Evolutionary conservation across 2,113 vertebrate species (phyloP), one percentile per base, ranked within the genome.

Genomic region (Mystacornis crossleyi): DNA sequence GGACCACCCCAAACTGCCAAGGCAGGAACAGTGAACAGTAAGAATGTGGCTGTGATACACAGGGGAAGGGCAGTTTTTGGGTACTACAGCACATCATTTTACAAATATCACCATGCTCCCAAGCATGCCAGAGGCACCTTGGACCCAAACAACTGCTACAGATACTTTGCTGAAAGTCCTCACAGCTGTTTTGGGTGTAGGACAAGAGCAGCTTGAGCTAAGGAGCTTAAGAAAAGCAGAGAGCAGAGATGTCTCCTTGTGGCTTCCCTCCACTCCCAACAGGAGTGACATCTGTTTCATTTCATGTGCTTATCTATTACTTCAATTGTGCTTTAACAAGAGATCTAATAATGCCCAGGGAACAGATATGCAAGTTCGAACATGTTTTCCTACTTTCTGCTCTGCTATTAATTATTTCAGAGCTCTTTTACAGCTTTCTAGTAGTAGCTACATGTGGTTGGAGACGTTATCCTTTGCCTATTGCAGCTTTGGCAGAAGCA

Each of bases 241-340:
- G 24, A 70, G 26, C 12, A 77, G 64, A 60, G 33, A 36, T 18
- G 17, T 29, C 43, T 86, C 5, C 24, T 45, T 42, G 45, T 31
- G 80, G 50, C 45, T 80, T 66, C 73, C 85, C 72, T 75, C 70
- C 29, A 73, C 55, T 83, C 66, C 53, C 55, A 73, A 61, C 14
- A 81, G 51, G 33, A 89, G 14, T 36, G 45, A 93, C 60, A 70
- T 67, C 42, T 86, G 38, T 58, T 95, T 72, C 8, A 4, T 53
- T 94, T 81, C 42, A 66, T 15, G 9, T 58, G 24, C 50, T 80
- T 95, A 94, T 90, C 90, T 80, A 13, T 81, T 78, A 40, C 58
- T 91, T 93, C 85, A 93, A 94, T 79, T 95, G 78, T 29, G 1
- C 61, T 75, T 90, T 90, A 94, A 90, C 47, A 93, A 81, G 84